These are phyloP conservation scores for Tetheella fluctuosa DNA, from an alignment of 2,888 invertebrate genomes.

Conservation along the genomic window DNA sequence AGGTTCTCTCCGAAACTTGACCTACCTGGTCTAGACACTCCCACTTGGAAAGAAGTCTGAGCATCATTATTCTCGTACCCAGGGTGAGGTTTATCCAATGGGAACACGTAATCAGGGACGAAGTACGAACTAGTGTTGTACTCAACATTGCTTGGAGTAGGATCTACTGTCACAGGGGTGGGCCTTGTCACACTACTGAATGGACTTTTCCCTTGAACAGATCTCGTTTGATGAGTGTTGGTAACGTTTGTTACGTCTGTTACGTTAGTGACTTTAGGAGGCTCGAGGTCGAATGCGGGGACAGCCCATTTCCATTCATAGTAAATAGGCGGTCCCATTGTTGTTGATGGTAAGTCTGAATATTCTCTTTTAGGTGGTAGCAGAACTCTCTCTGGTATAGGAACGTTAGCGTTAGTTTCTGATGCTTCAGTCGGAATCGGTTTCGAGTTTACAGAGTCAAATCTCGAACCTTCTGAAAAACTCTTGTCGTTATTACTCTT, in stretches of 20 bases:
- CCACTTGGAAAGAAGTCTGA: slow-evolving; percentile 85
- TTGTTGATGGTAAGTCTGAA: slow-evolving; percentile 69
- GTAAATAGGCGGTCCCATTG: slow-evolving; percentile 86
- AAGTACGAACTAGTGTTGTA: slow-evolving; percentile 85
- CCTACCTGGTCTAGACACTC: slow-evolving; percentile 73
- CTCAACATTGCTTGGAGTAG: slow-evolving; percentile 66
- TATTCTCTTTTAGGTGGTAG: slow-evolving; percentile 82
- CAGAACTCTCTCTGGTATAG: slow-evolving; percentile 63
- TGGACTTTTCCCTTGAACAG: slow-evolving; percentile 56
- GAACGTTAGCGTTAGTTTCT: slow-evolving; percentile 30
- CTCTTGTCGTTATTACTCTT: slow-evolving; percentile 56
- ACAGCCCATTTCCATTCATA: slow-evolving; percentile 88
- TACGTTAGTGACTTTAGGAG: slow-evolving; percentile 77
- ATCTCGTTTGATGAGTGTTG: slow-evolving; percentile 44
- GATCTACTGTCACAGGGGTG: slow-evolving; percentile 54
- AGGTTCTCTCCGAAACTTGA: slow-evolving; percentile 85
- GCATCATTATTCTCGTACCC: slow-evolving; percentile 82
- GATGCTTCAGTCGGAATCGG: slow-evolving; percentile 36
- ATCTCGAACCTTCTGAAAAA: slow-evolving; percentile 48
- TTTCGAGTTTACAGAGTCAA: slow-evolving; percentile 63
- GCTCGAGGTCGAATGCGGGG: slow-evolving; percentile 83
- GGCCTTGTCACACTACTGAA: slow-evolving; percentile 64
- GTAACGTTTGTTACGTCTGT: slow-evolving; percentile 55
- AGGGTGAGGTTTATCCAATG: slow-evolving; percentile 84
- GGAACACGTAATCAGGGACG: slow-evolving; percentile 86